Conservation (phyloP, 2,113 vertebrate species). For the Panthera tigris region DNA sequence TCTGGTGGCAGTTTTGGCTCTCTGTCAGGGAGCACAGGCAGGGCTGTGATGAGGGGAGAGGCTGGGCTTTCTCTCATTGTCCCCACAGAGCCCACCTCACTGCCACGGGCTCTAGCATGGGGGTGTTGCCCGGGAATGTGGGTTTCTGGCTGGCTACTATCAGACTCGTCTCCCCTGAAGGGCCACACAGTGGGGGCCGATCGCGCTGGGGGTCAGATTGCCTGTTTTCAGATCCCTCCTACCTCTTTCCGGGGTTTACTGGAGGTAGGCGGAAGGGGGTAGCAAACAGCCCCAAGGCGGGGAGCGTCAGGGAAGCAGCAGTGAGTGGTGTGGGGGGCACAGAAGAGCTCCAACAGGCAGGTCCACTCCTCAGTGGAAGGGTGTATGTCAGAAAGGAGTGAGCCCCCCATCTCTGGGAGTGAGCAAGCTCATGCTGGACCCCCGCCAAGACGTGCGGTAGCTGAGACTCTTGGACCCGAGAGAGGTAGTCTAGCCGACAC, state of each 20-base stretch:
- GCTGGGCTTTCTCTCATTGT: constrained; percentile 44
- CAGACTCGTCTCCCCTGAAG: neutral
- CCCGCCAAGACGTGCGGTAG: neutral
- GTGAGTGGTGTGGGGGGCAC: neutral
- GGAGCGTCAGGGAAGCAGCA: neutral
- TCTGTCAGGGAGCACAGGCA: constrained; percentile 76
- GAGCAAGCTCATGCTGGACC: neutral
- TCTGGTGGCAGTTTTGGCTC: constrained; percentile 77
- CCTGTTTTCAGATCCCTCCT: neutral
- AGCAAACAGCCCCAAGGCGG: neutral
- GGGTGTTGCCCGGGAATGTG: neutral
- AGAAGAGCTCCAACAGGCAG: neutral
- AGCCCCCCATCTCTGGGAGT: neutral
- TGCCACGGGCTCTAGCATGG: neutral
- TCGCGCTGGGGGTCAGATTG: neutral
- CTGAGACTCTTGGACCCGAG: neutral
- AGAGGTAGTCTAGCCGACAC: no score
- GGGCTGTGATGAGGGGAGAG: constrained; percentile 79
- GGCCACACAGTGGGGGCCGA: neutral
- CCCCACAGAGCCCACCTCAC: neutral
- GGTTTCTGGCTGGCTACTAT: neutral
- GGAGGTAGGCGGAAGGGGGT: neutral
- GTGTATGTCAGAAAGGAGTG: neutral
- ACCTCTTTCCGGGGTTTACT: neutral
- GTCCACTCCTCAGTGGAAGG: neutral